phyloP scores from a whole-genome alignment of 1,140 invertebrate genomes.

The Drosophila setifemur region DNA sequence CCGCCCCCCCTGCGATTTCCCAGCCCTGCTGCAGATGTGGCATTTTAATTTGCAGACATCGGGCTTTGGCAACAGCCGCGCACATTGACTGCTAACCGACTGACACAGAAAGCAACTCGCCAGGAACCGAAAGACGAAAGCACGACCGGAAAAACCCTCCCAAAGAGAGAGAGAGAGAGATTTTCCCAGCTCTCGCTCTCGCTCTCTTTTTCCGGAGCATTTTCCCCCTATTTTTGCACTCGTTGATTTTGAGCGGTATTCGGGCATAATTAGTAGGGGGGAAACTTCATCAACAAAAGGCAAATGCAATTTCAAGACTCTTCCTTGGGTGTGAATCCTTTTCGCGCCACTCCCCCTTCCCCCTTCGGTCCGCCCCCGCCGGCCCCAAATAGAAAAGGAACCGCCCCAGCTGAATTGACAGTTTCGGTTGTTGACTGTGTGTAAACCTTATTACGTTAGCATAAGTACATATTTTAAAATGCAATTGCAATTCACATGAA shows the following conservation, averaged over 20 bases:
- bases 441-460: conserved; percentile 33
- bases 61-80: conserved; percentile 47
- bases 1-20: neutral
- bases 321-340: conserved; percentile 25
- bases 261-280: conserved; percentile 26
- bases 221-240: conserved; percentile 64
- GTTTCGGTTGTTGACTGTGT: conserved; percentile 31
- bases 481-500: conserved; percentile 59
- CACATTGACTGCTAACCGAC: conserved; percentile 75
- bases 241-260: neutral
- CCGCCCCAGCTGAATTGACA: conserved; percentile 19
- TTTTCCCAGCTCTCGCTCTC: conserved; percentile 29
- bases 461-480: conserved; percentile 50
- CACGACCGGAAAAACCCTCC: conserved; percentile 30
- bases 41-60: conserved; percentile 64
- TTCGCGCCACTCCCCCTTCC: neutral
- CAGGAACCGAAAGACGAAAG: conserved; percentile 20
- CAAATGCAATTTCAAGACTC: conserved; percentile 40
- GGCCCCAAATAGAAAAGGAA: neutral
- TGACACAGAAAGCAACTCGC: conserved; percentile 79
- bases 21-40: conserved; percentile 31
- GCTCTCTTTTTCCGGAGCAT: conserved; percentile 21
- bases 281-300: conserved; percentile 34
- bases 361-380: neutral
- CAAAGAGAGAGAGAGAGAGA: conserved; percentile 16